Evolutionary conservation across 2,797 vertebrate species (phyloP).

Genomic region (Leuciscus waleckii): DNA sequence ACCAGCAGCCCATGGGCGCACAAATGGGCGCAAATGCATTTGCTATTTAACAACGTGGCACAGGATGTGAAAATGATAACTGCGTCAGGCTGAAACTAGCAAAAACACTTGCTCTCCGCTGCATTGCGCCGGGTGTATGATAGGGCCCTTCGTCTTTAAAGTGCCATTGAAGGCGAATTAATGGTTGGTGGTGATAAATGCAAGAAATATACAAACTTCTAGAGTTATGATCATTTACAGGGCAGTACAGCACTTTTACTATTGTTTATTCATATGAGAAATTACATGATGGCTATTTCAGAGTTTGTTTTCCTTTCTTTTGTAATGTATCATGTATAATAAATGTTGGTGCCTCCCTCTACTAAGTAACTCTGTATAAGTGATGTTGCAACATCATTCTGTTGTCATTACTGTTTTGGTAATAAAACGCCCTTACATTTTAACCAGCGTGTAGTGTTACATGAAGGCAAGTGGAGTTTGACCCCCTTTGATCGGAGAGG

Average conservation of each 20-base stretch:
- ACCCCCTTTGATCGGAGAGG: conserved; percentile 53
- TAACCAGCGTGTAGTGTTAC: conserved; percentile 65
- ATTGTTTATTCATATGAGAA: conserved; percentile 5
- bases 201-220: conserved; percentile 2
- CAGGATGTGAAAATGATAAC: too few species aligned
- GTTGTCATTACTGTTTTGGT: conserved; percentile 56
- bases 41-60: too few species aligned
- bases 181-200: conserved; percentile 20
- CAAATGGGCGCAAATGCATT: too few species aligned
- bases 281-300: not conserved
- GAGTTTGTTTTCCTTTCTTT: conserved; percentile 19
- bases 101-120: too few species aligned
- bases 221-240: not conserved
- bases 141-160: too few species aligned
- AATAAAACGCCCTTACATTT: conserved; percentile 76
- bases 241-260: not conserved
- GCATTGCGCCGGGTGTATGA: too few species aligned
- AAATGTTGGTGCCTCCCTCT: conserved; percentile 38
- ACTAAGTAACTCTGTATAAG: conserved; percentile 41
- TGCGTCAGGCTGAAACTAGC: too few species aligned
- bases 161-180: not conserved
- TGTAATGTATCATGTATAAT: conserved; percentile 23
- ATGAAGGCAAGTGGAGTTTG: conserved; percentile 75
- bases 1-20: too few species aligned
- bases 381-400: conserved; percentile 54